Evolutionary conservation across 2,113 vertebrate species (phyloP).

Genomic region (Coreoperca whiteheadi): DNA sequence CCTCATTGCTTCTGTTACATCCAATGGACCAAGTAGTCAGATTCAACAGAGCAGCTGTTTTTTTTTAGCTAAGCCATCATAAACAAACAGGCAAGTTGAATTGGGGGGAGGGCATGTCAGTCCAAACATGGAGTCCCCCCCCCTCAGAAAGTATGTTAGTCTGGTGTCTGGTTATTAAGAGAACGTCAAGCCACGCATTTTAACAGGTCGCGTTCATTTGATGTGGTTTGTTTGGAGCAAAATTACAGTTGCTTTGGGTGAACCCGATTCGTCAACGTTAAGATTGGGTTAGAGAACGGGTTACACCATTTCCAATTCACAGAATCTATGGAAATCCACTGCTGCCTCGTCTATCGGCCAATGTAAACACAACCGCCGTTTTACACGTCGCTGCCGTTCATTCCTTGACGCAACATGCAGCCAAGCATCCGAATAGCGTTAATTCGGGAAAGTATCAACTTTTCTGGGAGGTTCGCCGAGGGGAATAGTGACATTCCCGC

Average conservation of each 20-base stretch:
- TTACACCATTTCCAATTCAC: not conserved
- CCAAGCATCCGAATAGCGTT: not conserved
- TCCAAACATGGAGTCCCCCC: not conserved
- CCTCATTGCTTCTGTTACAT: not conserved
- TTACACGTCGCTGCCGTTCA: not conserved
- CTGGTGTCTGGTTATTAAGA: not conserved
- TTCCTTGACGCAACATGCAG: not conserved
- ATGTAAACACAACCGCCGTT: not conserved
- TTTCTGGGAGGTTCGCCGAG: not conserved
- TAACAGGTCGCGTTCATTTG: not conserved
- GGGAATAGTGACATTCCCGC: conserved; percentile 21
- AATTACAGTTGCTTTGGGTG: not conserved
- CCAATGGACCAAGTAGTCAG: not conserved
- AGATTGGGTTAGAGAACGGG: not conserved
- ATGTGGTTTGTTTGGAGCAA: not conserved
- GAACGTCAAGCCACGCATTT: not conserved
- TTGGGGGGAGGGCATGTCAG: not conserved
- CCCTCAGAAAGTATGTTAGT: not conserved
- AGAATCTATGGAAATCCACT: not conserved
- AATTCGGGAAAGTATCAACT: not conserved
- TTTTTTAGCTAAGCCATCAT: not conserved
- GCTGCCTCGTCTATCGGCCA: not conserved
- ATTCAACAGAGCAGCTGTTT: conserved; percentile 2
- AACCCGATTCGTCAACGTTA: not conserved
- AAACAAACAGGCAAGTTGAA: conserved; percentile 4